phyloP scores from a whole-genome alignment of 2,797 vertebrate species.

The Mus caroli region DNA sequence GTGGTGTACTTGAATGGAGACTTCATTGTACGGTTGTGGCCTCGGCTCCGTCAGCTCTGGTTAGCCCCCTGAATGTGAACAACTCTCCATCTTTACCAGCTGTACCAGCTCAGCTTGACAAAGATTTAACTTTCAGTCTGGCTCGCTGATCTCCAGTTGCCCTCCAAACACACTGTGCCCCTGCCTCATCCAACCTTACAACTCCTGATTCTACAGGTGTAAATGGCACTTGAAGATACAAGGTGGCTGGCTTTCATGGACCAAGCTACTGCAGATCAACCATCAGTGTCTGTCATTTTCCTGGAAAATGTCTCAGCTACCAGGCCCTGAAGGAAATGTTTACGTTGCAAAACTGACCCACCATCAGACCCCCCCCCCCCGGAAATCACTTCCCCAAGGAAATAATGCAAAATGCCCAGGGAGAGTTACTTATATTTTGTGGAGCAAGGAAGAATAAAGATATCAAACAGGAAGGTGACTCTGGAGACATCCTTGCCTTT shows the following conservation, averaged over 20 bases:
- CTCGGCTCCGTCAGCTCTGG: not conserved
- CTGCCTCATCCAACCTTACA: constrained; percentile 92
- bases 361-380: constrained; percentile 94
- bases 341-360: constrained; percentile 89
- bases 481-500: constrained; percentile 38
- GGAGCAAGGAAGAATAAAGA: constrained; percentile 18
- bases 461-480: constrained; percentile 52
- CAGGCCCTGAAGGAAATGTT: constrained; percentile 92
- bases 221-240: constrained; percentile 95
- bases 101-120: constrained; percentile 91
- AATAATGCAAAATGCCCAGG: constrained; percentile 89
- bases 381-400: constrained; percentile 93
- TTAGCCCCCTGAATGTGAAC: constrained; percentile 57
- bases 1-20: not conserved
- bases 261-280: constrained; percentile 91
- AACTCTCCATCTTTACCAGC: constrained; percentile 87
- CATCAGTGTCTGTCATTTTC: constrained; percentile 92
- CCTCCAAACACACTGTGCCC: constrained; percentile 92
- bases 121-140: constrained; percentile 90
- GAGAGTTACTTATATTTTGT: constrained; percentile 50
- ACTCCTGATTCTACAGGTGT: constrained; percentile 94
- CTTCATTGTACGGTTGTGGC: not conserved
- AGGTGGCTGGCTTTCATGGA: constrained; percentile 87
- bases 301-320: constrained; percentile 93
- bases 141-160: constrained; percentile 90